Percentiles rank a stretch among this genome's conserved stretches.
Conservation (phyloP, 2,113 vertebrate genomes). For the Cynoglossus semilaevis region DNA sequence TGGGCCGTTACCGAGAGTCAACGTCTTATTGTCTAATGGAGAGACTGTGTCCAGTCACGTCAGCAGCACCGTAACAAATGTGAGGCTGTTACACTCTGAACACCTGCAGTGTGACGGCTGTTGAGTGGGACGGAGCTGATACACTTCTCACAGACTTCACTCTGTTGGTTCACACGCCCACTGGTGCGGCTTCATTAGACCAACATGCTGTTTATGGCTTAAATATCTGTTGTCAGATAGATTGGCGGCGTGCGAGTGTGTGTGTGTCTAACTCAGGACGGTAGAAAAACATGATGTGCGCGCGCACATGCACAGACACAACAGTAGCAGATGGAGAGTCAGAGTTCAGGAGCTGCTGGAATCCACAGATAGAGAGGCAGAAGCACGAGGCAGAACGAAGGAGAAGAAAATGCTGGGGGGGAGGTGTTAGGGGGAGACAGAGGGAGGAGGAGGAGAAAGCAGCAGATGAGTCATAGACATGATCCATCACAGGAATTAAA, state of each 20-base stretch:
- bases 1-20: too few species aligned
- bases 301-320: slow-evolving; percentile 12
- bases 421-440: slow-evolving; percentile 27
- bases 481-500: slow-evolving; percentile 63
- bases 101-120: slow-evolving; percentile 4
- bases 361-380: slow-evolving; percentile 29
- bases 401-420: slow-evolving; percentile 23
- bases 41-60: background rate
- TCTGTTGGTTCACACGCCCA: slow-evolving; percentile 14
- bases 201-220: slow-evolving; percentile 6
- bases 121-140: slow-evolving; percentile 16
- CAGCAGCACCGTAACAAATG: background rate
- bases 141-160: background rate
- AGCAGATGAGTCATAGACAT: slow-evolving; percentile 73
- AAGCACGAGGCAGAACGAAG: slow-evolving; percentile 3
- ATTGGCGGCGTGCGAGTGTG: background rate
- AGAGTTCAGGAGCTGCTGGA: slow-evolving; percentile 45
- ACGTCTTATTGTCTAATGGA: too few species aligned
- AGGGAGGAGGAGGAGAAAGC: slow-evolving; percentile 34
- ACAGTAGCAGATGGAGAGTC: slow-evolving; percentile 30
- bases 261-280: slow-evolving; percentile 18
- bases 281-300: background rate
- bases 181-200: slow-evolving; percentile 41
- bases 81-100: slow-evolving; percentile 1
- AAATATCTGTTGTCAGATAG: slow-evolving; percentile 29